Base-by-base conservation (phyloP, 2,888 invertebrate species). In the Xanthostigma xanthostigma region DNA sequence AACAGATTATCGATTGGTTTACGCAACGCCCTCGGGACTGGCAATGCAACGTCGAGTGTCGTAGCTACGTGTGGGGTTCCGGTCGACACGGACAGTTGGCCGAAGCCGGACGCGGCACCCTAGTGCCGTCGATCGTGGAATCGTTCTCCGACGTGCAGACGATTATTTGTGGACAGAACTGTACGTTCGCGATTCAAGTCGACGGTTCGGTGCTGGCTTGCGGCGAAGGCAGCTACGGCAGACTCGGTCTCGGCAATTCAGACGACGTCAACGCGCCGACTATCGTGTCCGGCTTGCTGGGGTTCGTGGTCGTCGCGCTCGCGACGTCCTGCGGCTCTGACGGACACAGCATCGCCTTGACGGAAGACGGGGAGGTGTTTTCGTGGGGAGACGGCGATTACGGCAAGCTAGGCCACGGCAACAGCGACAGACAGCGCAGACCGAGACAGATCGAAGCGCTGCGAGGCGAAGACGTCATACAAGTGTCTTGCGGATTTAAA, bases 311-410 rank as follows among this genome's bases (percentile, higher is more conserved):
- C n/a, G 73, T 72, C 10, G 73, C 76, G 57, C 59, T 80, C 48
- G 73, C 75, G 1, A 77, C 78, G 0, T 78, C 78, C 1, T 74
- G 76, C 48, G 79, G 79, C 2, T 76, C 76, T 2, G 80, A 79
- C 61, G 79, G 79, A 1, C 79, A 80, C 60, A 76, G 74, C 57
- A 62, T 79, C 55, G 79, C 79, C 2, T 58, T 79, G 45, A 76
- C 78, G 1, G 78, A 78, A 62, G 76, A 75, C 56, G 79, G 79
- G 0, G 79, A 79, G 60, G 78, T 79, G 33, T 79, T 78, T 59
- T 76, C 76, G 14, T 79, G 78, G 78, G 79, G 78, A 9, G 77
- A 79, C 58, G 79, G 79, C 1, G 78, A 79, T 61, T 78, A 76
- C 59, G 79, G 79, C 9, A 78, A 78, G 62, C 63, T 79, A 36